Base-by-base conservation (phyloP, 1,140 invertebrate species). In the Caenorhabditis briggsae region DNA sequence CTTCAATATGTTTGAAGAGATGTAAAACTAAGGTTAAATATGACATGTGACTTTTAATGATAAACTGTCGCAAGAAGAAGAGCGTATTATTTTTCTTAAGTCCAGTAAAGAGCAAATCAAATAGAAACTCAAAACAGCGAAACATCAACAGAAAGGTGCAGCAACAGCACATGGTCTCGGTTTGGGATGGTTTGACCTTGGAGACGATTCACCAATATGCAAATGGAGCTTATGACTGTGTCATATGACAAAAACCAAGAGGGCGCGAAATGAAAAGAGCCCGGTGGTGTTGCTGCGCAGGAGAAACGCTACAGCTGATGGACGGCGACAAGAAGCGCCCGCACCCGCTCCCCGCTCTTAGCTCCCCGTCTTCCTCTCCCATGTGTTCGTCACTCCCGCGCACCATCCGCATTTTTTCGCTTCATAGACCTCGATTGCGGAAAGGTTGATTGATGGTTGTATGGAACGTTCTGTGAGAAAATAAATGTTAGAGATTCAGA, bases 161-260 rank as follows among this genome's bases (percentile, higher is more conserved):
- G 33, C 33, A 33, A 33, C 33, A 33, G 33, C 33, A 33, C 33
- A 33, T 33, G 33, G 33, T 33, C 33, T 33, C 33, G 43, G 9
- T 78, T 78, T 12, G 18, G 12, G 70, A 14, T 50, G 70, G 70
- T 78, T 16, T 70, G 70, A 78, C 70, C 70, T 78, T 78, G 18
- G 50, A 8, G 25, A 8, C 59, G 59, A 25, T 33, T 61, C 12
- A 58, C 41, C 5, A 70, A 70, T 53, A 78, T 78, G 70, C 70
- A 78, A 78, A 78, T 78, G 70, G 50, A 53, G 70, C 70, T 78
- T 78, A 78, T 78, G 70, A 78, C 70, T 50, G 70, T 78, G 70
- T 50, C 70, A 78, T 78, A 41, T 78, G 70, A 78, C 70, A 78
- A 78, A 78, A 78, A 78, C 70, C 70, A 78, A 78, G 33, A 33